Evolutionary conservation across 2,888 invertebrate species (phyloP).

Genomic region (Dilophus febrilis): DNA sequence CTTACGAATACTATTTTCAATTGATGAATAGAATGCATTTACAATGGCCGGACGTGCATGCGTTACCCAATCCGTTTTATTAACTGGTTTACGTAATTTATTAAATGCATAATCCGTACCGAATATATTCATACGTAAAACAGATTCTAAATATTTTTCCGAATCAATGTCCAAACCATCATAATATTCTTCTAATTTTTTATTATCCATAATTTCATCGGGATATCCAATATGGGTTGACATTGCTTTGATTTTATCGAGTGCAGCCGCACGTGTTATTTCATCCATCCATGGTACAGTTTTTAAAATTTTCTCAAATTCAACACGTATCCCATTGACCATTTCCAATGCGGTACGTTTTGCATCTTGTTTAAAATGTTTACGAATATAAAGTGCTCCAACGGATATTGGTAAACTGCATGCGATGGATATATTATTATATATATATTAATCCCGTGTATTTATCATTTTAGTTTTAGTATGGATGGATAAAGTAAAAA

Average conservation of each 20-base stretch:
- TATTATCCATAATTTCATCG: slow-evolving; percentile 66
- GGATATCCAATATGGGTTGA: slow-evolving; percentile 85
- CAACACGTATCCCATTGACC: slow-evolving; percentile 66
- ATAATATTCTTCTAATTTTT: slow-evolving; percentile 66
- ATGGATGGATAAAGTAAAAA: no score
- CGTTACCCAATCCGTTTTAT: slow-evolving; percentile 72
- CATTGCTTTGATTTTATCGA: slow-evolving; percentile 69
- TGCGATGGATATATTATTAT: no score
- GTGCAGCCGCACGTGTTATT: slow-evolving; percentile 53
- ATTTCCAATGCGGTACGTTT: slow-evolving; percentile 72
- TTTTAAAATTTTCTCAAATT: slow-evolving; percentile 63
- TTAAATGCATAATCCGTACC: slow-evolving; percentile 65
- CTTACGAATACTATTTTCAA: slow-evolving; percentile 79
- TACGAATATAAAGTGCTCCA: slow-evolving; percentile 72
- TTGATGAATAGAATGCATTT: slow-evolving; percentile 71
- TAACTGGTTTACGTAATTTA: slow-evolving; percentile 58
- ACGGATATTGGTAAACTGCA: slow-evolving; percentile 57
- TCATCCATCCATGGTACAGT: slow-evolving; percentile 89
- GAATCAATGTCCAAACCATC: slow-evolving; percentile 53
- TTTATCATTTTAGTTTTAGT: no score
- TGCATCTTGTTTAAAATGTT: slow-evolving; percentile 72
- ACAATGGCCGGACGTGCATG: slow-evolving; percentile 73
- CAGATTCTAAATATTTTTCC: slow-evolving; percentile 54
- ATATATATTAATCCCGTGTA: no score
- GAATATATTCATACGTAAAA: slow-evolving; percentile 60